Base-by-base conservation (phyloP, 2,888 invertebrate genomes). In the Eurois occulta region DNA sequence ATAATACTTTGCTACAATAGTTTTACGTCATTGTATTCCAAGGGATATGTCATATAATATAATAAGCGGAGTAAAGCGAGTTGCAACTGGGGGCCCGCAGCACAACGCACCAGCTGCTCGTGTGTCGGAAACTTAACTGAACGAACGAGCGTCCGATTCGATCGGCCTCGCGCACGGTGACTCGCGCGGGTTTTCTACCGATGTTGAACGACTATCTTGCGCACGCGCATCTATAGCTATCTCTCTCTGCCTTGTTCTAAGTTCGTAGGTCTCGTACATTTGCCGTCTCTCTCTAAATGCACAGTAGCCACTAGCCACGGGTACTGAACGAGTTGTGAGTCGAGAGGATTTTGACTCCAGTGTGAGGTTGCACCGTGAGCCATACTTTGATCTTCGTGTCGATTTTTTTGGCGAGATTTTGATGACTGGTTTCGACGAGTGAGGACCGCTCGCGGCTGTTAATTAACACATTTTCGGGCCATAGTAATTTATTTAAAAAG, bases 241-340 rank as follows among this genome's bases (percentile, higher is more conserved):
- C 94, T 91, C 94, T 77, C 75, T 94, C 91, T 18, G 84, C 32
- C 91, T 7, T 46, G 52, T 8, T 21, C 71, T 16, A 72, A 66
- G 28, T 84, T 65, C 69, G 38, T 78, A 60, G 70, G 64, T 78
- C 81, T 72, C 80, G 72, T 64, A 78, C 79, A 52, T 81, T 70
- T 55, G 82, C 79, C 83, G 86, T 93, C 93, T 88, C 90, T 81
- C 83, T 90, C 88, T 80, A 84, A 88, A 90, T 96, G 95, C 95
- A 96, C 96, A 95, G 96, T 96, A 95, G 95, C 94, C 93, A 83
- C 92, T 92, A 94, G 93, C 93, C 90, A 90, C 90, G 92, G 93
- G 93, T 93, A 93, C 92, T 94, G 95, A 95, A 95, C 96, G 94
- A 94, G 96, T 96, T 96, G 75, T 94, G 94, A 77, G 93, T 94